Evolutionary conservation across 2,113 vertebrate genomes (phyloP), one percentile per base, ranked within the genome.

Genomic region (Chaetodon auriga): DNA sequence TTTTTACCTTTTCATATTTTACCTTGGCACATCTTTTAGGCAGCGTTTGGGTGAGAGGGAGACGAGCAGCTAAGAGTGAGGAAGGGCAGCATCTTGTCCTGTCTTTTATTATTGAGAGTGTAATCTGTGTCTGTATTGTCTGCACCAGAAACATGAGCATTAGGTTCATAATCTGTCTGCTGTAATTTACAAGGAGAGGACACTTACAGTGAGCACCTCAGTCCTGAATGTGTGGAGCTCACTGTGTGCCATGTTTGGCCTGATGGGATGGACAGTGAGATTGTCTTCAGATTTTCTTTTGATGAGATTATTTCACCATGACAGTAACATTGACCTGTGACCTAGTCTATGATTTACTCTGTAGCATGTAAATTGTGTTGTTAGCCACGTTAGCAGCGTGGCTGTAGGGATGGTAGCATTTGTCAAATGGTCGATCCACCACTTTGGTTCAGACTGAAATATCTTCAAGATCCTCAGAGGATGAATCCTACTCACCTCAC

Each of bases 1-100:
- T 84, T 86, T 81, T 69, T 36, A 75, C 19, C 2, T 12, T 45
- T 72, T 68, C 21, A 5, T 43, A 36, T 38, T 84, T 63, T 18
- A 48, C 61, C 62, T 35, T 4, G 45, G 36, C 41, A 11, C 18
- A 18, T 64, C 25, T 82, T 51, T 71, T 11, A 16, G 10, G 51
- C n/a, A 73, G 41, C 12, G 0, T 23, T 49, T 46, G 41, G n/a
- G 45, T 63, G n/a, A 64, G 62, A 54, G 5, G 66, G 13, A 68
- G 61, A 62, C 21, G 4, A 48, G 30, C 41, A 14, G 68, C 11
- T 41, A 1, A 65, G n/a, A 23, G 15, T 36, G 58, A 51, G 18
- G 16, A 79, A 54, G 10, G 30, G 51, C 8, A 41, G 36, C 23
- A 13, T 23, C 5, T 30, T 41, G 12, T 21, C 3, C 0, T 14